phyloP scores from a whole-genome alignment of 2,113 vertebrate species.

The Forbesichthys papilliferus region DNA sequence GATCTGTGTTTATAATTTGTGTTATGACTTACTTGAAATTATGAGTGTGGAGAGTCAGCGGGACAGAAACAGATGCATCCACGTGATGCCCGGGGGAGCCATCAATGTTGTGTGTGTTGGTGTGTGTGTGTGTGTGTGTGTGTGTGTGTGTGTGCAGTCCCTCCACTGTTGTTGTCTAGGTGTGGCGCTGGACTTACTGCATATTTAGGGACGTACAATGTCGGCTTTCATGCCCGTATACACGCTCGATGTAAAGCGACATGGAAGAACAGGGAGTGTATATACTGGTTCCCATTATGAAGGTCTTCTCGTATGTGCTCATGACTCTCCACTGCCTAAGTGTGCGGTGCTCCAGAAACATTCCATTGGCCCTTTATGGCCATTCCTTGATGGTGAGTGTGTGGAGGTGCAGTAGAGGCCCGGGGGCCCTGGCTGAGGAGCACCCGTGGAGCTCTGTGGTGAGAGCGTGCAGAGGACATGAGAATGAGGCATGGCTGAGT shows the following conservation, averaged over 20 bases:
- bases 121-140: slow-evolving; percentile 24
- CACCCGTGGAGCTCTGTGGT: slow-evolving; percentile 53
- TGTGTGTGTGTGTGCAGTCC: neutral
- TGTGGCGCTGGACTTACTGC: neutral
- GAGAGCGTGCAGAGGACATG: slow-evolving; percentile 73
- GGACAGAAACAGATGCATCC: slow-evolving; percentile 77
- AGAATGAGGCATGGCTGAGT: slow-evolving; percentile 68
- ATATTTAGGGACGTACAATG: neutral
- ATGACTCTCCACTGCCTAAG: slow-evolving; percentile 55
- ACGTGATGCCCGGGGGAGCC: slow-evolving; percentile 68
- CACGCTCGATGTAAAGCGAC: slow-evolving; percentile 48
- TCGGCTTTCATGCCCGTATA: slow-evolving; percentile 39
- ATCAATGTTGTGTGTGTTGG: slow-evolving; percentile 65
- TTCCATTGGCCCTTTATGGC: slow-evolving; percentile 61
- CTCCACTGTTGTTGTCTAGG: neutral
- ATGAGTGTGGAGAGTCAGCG: slow-evolving; percentile 67
- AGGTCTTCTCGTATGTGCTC: slow-evolving; percentile 57
- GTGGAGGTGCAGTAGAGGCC: slow-evolving; percentile 56
- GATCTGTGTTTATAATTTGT: slow-evolving; percentile 81
- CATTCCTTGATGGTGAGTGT: slow-evolving; percentile 61
- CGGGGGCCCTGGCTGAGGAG: slow-evolving; percentile 50
- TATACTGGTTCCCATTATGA: slow-evolving; percentile 55
- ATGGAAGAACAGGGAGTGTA: slow-evolving; percentile 37
- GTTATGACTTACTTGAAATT: slow-evolving; percentile 79
- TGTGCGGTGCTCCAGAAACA: slow-evolving; percentile 52